phyloP scores from a whole-genome alignment of 2,888 invertebrate genomes.

The Tipula vernalis region DNA sequence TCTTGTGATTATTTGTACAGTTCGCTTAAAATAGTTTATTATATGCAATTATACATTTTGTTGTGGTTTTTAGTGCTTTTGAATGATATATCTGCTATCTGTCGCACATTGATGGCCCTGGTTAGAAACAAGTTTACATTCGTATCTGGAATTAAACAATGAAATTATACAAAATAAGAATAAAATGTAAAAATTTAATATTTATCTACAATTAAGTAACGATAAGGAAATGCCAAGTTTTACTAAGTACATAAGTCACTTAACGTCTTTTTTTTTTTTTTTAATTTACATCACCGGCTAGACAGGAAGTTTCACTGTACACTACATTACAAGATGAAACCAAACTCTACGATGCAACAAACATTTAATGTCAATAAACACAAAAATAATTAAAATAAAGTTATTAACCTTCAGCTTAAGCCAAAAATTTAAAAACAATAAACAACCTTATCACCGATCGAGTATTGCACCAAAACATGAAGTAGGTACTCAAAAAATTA shows the following conservation, averaged over 20 bases:
- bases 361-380: background rate
- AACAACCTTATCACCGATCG: background rate
- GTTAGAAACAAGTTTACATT: background rate
- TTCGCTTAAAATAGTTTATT: background rate
- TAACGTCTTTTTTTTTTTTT: background rate
- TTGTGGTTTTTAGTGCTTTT: background rate
- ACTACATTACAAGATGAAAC: background rate
- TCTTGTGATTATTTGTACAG: too few species aligned
- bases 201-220: background rate
- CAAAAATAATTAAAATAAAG: background rate
- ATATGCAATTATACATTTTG: background rate
- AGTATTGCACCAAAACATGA: background rate
- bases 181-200: background rate
- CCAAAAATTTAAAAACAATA: background rate
- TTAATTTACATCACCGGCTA: too few species aligned
- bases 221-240: background rate
- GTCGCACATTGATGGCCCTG: background rate
- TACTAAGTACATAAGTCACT: background rate
- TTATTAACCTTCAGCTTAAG: background rate
- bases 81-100: background rate
- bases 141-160: background rate
- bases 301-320: background rate
- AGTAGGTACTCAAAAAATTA: too few species aligned
- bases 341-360: background rate
- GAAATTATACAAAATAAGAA: background rate